A percentile compares a stretch with the other conserved stretches of the same genome.
phyloP scores from a whole-genome alignment of 2,888 invertebrate species.

The Melanophora roralis region DNA sequence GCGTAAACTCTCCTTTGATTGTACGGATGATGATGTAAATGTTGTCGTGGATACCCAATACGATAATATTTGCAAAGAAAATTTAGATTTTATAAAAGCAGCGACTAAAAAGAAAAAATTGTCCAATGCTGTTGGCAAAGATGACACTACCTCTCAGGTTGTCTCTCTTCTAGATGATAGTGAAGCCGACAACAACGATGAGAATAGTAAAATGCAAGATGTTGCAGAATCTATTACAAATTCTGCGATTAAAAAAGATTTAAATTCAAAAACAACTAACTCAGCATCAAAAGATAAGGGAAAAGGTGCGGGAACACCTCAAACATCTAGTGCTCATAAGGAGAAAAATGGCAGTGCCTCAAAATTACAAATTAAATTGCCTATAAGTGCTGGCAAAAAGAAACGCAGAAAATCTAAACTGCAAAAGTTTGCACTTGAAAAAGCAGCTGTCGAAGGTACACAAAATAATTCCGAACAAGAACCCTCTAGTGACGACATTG shows the following conservation, averaged over 20 bases:
- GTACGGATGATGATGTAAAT: constrained; percentile 46
- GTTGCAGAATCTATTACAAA: neutral
- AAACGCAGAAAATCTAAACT: constrained; percentile 67
- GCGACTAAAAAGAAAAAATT: constrained; percentile 58
- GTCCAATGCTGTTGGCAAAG: neutral
- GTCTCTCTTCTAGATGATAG: constrained; percentile 60
- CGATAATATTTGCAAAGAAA: constrained; percentile 59
- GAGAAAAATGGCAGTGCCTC: constrained; percentile 47
- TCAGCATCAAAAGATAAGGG: constrained; percentile 20
- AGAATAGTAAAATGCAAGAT: neutral
- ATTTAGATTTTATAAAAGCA: constrained; percentile 41
- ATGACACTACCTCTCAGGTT: constrained; percentile 10
- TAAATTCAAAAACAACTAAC: constrained; percentile 18
- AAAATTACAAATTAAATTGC: constrained; percentile 72
- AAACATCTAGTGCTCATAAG: constrained; percentile 33
- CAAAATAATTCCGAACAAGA: constrained; percentile 34
- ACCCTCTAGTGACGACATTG: constrained; percentile 70
- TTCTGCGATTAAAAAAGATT: neutral
- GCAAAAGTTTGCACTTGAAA: constrained; percentile 22
- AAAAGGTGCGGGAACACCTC: constrained; percentile 61
- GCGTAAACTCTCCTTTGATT: constrained; percentile 71
- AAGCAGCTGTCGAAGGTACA: neutral
- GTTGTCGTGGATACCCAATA: constrained; percentile 27
- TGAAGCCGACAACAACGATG: constrained; percentile 16
- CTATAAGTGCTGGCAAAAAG: constrained; percentile 67